Percentiles rank a stretch among this genome's conserved stretches.
Evolutionary conservation across 1,140 invertebrate species (phyloP).

Genomic region (Idris sp.): DNA sequence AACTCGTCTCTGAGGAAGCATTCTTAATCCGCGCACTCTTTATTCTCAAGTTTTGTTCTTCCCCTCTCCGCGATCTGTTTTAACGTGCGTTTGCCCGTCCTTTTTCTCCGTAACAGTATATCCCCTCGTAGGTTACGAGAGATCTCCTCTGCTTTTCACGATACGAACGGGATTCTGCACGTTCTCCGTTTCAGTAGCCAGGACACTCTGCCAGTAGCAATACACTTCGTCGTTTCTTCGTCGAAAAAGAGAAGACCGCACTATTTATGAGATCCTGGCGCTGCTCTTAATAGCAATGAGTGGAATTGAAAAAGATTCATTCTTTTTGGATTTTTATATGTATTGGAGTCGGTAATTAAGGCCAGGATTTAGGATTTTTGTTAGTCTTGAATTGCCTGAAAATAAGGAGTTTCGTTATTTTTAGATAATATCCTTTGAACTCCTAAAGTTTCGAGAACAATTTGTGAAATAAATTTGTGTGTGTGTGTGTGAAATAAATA

Average conservation of each 20-base stretch:
- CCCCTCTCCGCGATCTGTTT: constrained; percentile 43
- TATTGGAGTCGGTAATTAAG: constrained; percentile 6
- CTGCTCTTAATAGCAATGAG: constrained; percentile 69
- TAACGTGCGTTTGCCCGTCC: constrained; percentile 46
- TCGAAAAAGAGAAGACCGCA: constrained; percentile 63
- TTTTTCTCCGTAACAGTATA: constrained; percentile 57
- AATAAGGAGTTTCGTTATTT: too few species aligned
- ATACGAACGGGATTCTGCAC: constrained; percentile 67
- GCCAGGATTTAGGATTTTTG: too few species aligned
- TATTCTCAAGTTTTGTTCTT: constrained; percentile 68
- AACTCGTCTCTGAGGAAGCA: constrained; percentile 78
- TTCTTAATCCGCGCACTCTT: constrained; percentile 77
- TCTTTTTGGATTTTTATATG: constrained; percentile 13
- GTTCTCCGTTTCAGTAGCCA: constrained; percentile 66
- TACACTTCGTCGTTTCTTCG: constrained; percentile 70
- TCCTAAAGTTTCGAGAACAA: too few species aligned
- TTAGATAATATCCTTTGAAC: too few species aligned
- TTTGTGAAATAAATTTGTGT: too few species aligned
- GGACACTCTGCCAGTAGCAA: constrained; percentile 68
- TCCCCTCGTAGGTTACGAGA: constrained; percentile 56
- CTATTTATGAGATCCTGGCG: constrained; percentile 69
- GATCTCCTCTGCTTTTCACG: constrained; percentile 60
- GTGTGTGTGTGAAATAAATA: too few species aligned
- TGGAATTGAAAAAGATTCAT: constrained; percentile 55
- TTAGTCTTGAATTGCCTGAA: too few species aligned